phyloP scores from a whole-genome alignment of 2,888 invertebrate genomes.

The Caenorhabditis auriculariae region DNA sequence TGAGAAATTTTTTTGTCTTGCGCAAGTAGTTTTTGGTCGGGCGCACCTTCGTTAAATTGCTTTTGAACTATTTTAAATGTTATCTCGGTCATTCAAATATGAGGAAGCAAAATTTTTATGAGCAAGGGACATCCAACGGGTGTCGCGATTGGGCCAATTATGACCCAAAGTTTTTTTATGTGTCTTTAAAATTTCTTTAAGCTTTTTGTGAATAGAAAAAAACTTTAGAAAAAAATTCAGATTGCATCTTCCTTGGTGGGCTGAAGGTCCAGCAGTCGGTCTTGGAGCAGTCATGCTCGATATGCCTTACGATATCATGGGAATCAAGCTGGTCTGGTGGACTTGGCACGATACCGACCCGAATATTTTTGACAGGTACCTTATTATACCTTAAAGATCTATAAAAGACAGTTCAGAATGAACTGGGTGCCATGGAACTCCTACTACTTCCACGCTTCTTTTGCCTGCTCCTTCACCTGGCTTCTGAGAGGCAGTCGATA shows the following conservation, averaged over 20 bases:
- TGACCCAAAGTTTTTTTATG: not conserved
- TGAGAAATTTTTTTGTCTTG: too few species aligned
- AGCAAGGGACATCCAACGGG: too few species aligned
- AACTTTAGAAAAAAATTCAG: conserved; percentile 59
- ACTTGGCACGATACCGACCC: conserved; percentile 76
- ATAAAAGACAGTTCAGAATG: conserved; percentile 71
- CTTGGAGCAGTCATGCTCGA: conserved; percentile 76
- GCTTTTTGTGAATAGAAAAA: not conserved
- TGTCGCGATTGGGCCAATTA: not conserved
- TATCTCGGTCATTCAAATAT: too few species aligned
- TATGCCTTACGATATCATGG: conserved; percentile 77
- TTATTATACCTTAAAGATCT: too few species aligned
- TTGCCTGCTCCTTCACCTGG: conserved; percentile 75
- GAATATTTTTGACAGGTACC: conserved; percentile 65
- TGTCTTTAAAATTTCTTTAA: not conserved
- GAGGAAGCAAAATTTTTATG: too few species aligned
- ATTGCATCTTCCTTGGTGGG: conserved; percentile 67
- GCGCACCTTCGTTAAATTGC: too few species aligned
- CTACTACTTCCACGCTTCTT: conserved; percentile 79
- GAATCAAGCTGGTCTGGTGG: conserved; percentile 80
- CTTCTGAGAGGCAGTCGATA: conserved; percentile 73
- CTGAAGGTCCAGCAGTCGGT: conserved; percentile 70
- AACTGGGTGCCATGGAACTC: conserved; percentile 80
- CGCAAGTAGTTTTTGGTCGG: too few species aligned
- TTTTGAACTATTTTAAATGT: too few species aligned